Percentiles rank a stretch among this genome's conserved stretches.
Evolutionary conservation across 1,140 invertebrate genomes (phyloP).

Genomic region (Latrodectus geometricus): DNA sequence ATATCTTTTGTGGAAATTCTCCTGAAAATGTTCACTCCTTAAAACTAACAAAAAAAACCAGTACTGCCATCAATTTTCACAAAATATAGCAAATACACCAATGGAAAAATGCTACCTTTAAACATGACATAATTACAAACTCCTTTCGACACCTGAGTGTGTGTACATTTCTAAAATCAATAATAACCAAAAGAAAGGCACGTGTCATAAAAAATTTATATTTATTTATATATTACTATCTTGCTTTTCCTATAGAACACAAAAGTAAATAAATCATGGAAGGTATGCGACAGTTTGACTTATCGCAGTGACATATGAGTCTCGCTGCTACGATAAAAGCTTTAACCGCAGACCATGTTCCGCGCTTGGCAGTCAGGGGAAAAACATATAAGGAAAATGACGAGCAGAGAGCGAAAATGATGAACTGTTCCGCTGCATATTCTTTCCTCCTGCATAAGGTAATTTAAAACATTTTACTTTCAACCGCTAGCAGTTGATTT

Average conservation of each 20-base stretch:
- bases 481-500: conserved; percentile 39
- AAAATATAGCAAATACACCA: too few species aligned
- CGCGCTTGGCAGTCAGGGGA: not conserved
- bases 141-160: not conserved
- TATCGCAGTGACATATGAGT: conserved; percentile 59
- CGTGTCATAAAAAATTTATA: conserved; percentile 6
- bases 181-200: not conserved
- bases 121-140: too few species aligned
- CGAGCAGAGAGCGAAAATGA: conserved; percentile 47
- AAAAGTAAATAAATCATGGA: conserved; percentile 52
- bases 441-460: conserved; percentile 44
- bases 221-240: conserved; percentile 61
- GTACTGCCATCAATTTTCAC: too few species aligned
- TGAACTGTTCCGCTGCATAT: conserved; percentile 53
- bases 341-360: conserved; percentile 38
- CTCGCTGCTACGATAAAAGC: conserved; percentile 44
- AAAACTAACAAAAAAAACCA: too few species aligned
- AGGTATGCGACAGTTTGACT: conserved; percentile 59
- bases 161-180: not conserved
- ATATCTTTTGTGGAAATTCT: too few species aligned
- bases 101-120: too few species aligned
- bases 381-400: conserved; percentile 33
- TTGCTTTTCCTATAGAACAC: conserved; percentile 7
- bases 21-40: too few species aligned
- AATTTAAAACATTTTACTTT: conserved; percentile 62